Evolutionary conservation across 2,113 vertebrate species (phyloP).

Genomic region (Artemisiospiza belli): DNA sequence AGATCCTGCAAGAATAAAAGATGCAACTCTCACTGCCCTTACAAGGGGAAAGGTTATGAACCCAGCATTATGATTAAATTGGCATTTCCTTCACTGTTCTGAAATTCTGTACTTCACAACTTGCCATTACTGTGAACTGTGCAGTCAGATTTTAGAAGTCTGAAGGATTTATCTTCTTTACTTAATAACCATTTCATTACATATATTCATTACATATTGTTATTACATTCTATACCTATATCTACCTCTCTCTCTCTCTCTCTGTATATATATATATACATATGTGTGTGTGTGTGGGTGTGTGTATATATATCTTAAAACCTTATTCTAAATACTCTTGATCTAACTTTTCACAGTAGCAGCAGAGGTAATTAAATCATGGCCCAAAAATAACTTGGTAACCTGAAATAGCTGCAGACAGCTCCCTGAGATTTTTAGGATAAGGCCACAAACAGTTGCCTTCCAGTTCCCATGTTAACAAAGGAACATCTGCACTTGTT

Average conservation of each 20-base stretch:
- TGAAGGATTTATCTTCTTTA: neutral
- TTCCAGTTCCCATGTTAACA: neutral
- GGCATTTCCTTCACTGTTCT: neutral
- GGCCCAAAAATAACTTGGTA: neutral
- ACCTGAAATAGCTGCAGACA: neutral
- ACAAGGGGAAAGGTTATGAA: neutral
- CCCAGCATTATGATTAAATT: neutral
- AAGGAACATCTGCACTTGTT: neutral
- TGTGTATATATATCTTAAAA: no score
- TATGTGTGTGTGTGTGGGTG: no score
- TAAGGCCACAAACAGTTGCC: neutral
- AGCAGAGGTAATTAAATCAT: neutral
- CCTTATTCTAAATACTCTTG: neutral
- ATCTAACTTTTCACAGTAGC: neutral
- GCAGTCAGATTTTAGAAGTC: neutral
- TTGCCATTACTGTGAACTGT: neutral
- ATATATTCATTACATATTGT: no score
- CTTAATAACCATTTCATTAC: neutral
- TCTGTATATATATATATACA: neutral
- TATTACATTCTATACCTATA: neutral
- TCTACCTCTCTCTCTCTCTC: neutral
- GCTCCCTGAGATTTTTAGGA: neutral
- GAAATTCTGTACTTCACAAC: neutral
- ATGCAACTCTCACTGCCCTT: neutral
- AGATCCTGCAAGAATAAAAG: conserved; percentile 81